Conservation (phyloP, 2,888 invertebrate species). For the Fragum whitleyi region DNA sequence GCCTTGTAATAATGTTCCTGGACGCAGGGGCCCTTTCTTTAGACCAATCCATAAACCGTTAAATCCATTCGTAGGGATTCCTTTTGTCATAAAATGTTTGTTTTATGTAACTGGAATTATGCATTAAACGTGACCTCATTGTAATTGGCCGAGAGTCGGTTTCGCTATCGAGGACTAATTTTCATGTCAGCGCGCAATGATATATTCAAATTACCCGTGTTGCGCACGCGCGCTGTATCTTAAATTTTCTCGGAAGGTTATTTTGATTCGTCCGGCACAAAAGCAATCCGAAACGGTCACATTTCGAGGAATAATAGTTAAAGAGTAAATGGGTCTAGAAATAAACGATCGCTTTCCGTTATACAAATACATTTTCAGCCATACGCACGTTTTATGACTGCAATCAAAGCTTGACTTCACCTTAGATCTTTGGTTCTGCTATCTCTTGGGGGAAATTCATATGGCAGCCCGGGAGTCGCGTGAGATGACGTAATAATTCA, state of each 20-base stretch:
- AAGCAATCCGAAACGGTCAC: constrained; percentile 18
- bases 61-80: constrained; percentile 33
- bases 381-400: constrained; percentile 35
- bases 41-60: constrained; percentile 32
- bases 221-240: constrained; percentile 52
- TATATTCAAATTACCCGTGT: constrained; percentile 53
- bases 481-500: too few species aligned
- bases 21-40: constrained; percentile 29
- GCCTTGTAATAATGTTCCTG: constrained; percentile 27
- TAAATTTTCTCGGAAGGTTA: constrained; percentile 29
- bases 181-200: constrained; percentile 52
- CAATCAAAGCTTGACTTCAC: constrained; percentile 22
- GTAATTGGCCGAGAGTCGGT: constrained; percentile 40
- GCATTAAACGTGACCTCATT: constrained; percentile 47
- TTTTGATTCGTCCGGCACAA: constrained; percentile 25
- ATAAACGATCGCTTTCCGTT: constrained; percentile 32
- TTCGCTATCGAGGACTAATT: constrained; percentile 45
- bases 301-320: constrained; percentile 14
- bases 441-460: too few species aligned
- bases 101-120: constrained; percentile 53
- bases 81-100: constrained; percentile 32
- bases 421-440: constrained; percentile 17
- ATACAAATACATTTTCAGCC: constrained; percentile 30
- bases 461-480: too few species aligned
- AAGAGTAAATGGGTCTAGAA: constrained; percentile 17